Conservation (phyloP, 2,888 invertebrate genomes). For the Zygogramma bicolorata region DNA sequence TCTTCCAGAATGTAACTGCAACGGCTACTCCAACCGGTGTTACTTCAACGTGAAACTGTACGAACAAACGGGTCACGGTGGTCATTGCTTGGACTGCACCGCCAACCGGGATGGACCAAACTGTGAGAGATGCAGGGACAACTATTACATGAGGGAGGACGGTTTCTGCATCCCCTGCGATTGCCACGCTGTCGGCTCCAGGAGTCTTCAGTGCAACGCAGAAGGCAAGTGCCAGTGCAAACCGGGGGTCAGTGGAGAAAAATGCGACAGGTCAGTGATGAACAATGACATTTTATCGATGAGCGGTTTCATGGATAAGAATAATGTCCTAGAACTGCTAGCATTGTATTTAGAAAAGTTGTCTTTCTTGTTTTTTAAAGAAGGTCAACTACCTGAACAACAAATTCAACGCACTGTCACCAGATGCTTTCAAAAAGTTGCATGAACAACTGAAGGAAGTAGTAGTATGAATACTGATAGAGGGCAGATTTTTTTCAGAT, state of each 20-base stretch:
- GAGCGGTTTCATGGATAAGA: neutral
- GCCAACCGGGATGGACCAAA: slow-evolving; percentile 96
- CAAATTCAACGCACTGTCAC: too few relatives aligned
- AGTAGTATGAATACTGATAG: too few relatives aligned
- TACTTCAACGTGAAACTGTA: slow-evolving; percentile 95
- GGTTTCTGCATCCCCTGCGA: slow-evolving; percentile 90
- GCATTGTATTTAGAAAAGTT: too few relatives aligned
- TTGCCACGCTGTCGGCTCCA: slow-evolving; percentile 92
- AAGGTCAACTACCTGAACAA: too few relatives aligned
- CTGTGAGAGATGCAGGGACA: slow-evolving; percentile 94
- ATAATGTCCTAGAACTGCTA: too few relatives aligned
- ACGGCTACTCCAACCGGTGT: slow-evolving; percentile 92
- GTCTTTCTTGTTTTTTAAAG: too few relatives aligned
- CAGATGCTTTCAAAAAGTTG: too few relatives aligned
- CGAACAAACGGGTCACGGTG: slow-evolving; percentile 93
- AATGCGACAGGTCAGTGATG: slow-evolving; percentile 76
- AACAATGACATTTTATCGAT: neutral
- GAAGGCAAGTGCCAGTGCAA: slow-evolving; percentile 96
- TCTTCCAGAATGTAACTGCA: slow-evolving; percentile 91
- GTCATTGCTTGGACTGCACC: slow-evolving; percentile 93
- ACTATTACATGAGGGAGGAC: slow-evolving; percentile 87
- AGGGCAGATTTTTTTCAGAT: too few relatives aligned
- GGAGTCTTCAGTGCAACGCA: slow-evolving; percentile 90
- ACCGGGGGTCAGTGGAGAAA: slow-evolving; percentile 84
- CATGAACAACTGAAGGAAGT: too few relatives aligned